These are phyloP conservation scores for Acholoe squamosa DNA, from an alignment of 2,888 invertebrate genomes.

Conservation along the genomic window DNA sequence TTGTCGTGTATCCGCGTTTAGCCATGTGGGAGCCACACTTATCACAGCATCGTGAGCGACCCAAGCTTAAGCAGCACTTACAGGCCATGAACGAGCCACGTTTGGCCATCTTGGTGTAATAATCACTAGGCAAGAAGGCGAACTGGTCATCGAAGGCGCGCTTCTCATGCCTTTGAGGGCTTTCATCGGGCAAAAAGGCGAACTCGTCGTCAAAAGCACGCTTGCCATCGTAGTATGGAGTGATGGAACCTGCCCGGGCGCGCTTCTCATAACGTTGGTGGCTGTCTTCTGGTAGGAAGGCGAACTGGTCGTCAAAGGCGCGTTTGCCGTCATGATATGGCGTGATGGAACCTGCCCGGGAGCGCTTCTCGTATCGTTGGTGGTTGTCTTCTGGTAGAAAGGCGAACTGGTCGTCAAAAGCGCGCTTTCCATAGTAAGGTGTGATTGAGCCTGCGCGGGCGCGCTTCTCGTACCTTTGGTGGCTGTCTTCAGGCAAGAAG, in stretches of 20 bases:
- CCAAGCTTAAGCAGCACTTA: slow-evolving; percentile 48
- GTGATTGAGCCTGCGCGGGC: too few relatives aligned
- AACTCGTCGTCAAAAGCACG: neutral
- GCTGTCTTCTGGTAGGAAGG: neutral
- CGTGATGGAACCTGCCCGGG: neutral
- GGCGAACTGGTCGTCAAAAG: slow-evolving; percentile 5
- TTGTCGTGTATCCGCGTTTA: slow-evolving; percentile 44
- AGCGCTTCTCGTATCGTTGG: neutral
- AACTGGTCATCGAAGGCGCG: slow-evolving; percentile 6
- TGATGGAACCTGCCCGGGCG: slow-evolving; percentile 10
- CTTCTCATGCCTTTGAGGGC: neutral
- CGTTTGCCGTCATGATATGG: slow-evolving; percentile 55
- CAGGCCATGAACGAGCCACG: slow-evolving; percentile 31
- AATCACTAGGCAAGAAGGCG: slow-evolving; percentile 9
- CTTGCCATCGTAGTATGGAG: slow-evolving; percentile 60
- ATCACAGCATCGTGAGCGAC: neutral
- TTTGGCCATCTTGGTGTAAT: slow-evolving; percentile 12
- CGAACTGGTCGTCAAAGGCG: slow-evolving; percentile 22
- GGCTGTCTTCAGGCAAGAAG: slow-evolving; percentile 12
- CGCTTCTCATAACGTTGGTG: neutral
- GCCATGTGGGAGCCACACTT: neutral
- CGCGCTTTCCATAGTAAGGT: neutral
- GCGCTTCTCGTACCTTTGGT: too few relatives aligned
- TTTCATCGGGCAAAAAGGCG: slow-evolving; percentile 29
- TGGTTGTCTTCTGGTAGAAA: slow-evolving; percentile 15